phyloP scores from a whole-genome alignment of 2,113 vertebrate genomes.

The Odobenus rosmarus region DNA sequence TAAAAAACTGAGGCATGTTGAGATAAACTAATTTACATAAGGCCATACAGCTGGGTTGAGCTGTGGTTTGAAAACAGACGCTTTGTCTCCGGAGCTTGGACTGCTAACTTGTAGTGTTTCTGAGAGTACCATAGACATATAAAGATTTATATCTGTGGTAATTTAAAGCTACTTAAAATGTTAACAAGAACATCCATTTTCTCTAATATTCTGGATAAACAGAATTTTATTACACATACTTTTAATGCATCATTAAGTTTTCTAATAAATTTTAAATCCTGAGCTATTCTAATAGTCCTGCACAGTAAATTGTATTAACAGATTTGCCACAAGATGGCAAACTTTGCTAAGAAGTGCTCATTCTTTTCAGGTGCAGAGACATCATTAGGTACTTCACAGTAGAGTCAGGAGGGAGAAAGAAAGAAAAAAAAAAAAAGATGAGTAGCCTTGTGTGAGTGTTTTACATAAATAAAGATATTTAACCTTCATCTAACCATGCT shows the following conservation, averaged over 20 bases:
- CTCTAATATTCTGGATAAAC: slow-evolving; percentile 12
- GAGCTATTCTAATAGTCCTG: not conserved
- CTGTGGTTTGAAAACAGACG: not conserved
- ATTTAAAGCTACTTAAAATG: slow-evolving; percentile 64
- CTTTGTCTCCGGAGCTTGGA: not conserved
- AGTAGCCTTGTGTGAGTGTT: not conserved
- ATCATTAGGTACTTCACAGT: not conserved
- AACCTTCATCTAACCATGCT: not conserved
- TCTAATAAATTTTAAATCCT: not conserved
- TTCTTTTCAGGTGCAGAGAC: not conserved
- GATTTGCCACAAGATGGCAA: slow-evolving; percentile 87
- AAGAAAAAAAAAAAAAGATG: not conserved
- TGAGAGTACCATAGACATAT: slow-evolving; percentile 48
- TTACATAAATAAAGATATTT: not conserved
- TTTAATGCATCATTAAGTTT: not conserved
- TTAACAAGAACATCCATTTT: not conserved
- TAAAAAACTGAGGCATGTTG: not conserved
- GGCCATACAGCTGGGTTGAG: not conserved
- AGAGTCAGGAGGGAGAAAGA: not conserved
- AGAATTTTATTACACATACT: not conserved
- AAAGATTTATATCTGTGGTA: slow-evolving; percentile 71
- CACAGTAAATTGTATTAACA: not conserved
- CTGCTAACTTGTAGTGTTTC: not conserved
- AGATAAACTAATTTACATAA: not conserved
- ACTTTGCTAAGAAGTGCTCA: slow-evolving; percentile 73